Base-by-base conservation (phyloP, 2,888 invertebrate species). In the Lithophane ornitopus region DNA sequence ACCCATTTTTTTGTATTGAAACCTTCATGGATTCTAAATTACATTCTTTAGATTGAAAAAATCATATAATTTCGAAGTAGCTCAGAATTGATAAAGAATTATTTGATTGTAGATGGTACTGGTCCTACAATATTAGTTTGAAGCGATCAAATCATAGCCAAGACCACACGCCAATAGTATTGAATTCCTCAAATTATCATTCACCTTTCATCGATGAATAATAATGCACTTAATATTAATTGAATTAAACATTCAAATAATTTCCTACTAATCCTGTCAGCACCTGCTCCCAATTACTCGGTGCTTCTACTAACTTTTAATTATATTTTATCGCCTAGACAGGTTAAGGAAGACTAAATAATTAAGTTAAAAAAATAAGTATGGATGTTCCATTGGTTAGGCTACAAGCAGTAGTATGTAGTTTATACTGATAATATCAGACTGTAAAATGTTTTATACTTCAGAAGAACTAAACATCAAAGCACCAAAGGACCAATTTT, bases 281-380 rank as follows among this genome's bases (percentile, higher is more conserved):
- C 86, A 86, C 78, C 86, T 86, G 87, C 73, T 56, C 39, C 16
- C 62, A 81, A 72, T 70, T 71, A 77, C 52, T 77, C 56, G 62
- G 70, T 84, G 66, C 62, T 80, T 70, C 26, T 49, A 70, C 22
- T 59, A 76, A 67, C 14, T 70, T 73, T 74, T 77, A 74, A 81
- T 81, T 69, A 69, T 63, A 80, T 59, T 83, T 80, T 72, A 82
- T 80, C 58, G 0, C 9, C 28, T 28, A 61, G 39, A 66, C 72
- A 72, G 44, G 67, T 67, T 76, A 67, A n/a, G 14, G 41, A 44
- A 56, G 34, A 12, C 49, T 49, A 61, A 75, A 12, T 52, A 19
- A 72, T 34, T 34, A 34, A 34, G 34, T 34, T 0, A 58, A 1
- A 19, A 41, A 41, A 22, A 44, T 7, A 28, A 41, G 26, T 39